phyloP scores from a whole-genome alignment of 2,888 invertebrate genomes.

The Cataglyphis altisquamis region DNA sequence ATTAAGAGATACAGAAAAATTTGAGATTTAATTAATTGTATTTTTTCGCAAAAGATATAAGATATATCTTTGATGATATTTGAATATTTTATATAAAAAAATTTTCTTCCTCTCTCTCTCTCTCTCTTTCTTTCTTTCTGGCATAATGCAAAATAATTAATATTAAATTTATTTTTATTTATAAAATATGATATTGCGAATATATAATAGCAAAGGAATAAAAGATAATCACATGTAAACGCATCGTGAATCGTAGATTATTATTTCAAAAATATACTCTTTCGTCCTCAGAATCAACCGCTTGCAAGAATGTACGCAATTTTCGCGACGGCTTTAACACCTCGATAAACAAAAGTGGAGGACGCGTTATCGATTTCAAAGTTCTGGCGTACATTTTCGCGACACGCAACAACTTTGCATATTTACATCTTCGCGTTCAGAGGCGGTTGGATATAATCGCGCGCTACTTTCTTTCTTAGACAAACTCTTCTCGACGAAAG shows the following conservation, averaged over 20 bases:
- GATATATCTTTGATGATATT: background rate
- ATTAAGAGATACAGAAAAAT: background rate
- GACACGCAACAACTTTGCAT: slow-evolving; percentile 45
- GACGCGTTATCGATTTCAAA: slow-evolving; percentile 48
- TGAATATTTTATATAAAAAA: background rate
- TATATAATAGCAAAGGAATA: background rate
- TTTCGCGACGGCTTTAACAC: background rate
- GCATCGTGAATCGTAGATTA: background rate
- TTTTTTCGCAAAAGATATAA: background rate
- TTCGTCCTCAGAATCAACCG: background rate
- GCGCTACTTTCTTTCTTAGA: background rate
- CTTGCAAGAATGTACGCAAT: slow-evolving; percentile 5
- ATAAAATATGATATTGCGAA: background rate
- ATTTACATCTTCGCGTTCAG: slow-evolving; percentile 38
- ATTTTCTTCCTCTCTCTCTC: too few relatives aligned
- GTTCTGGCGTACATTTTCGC: slow-evolving; percentile 33
- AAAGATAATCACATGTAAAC: background rate
- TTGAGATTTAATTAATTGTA: slow-evolving; percentile 1
- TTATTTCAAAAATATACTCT: background rate
- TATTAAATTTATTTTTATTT: background rate
- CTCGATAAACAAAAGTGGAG: slow-evolving; percentile 31
- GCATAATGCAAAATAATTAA: background rate
- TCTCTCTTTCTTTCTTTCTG: too few relatives aligned
- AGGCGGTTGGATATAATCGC: slow-evolving; percentile 30
- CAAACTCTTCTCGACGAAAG: background rate